These are phyloP conservation scores for Hydrotaea diabolus DNA, from an alignment of 2,888 invertebrate genomes.

Conservation along the genomic window DNA sequence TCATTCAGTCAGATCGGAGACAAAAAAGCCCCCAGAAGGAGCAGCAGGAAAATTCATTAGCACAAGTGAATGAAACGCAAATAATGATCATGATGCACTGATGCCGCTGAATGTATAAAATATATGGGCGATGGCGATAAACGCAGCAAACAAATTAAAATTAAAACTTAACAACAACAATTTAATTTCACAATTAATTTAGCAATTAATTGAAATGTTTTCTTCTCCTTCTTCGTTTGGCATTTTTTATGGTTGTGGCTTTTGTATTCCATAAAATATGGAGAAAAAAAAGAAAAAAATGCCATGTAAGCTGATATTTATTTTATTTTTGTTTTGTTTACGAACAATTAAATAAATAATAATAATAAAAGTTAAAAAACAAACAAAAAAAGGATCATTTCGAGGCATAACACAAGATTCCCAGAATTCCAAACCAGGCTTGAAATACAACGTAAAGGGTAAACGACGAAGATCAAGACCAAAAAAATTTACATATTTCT, in stretches of 20 bases:
- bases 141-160: slow-evolving; percentile 36
- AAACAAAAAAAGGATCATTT: background rate
- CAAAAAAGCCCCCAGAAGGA: background rate
- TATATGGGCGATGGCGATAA: background rate
- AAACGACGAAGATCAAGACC: background rate
- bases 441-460: no score
- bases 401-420: background rate
- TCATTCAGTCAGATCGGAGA: slow-evolving; percentile 7
- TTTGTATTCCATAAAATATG: slow-evolving; percentile 12
- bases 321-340: no score
- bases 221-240: background rate
- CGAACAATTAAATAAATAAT: background rate
- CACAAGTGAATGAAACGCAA: background rate
- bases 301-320: background rate
- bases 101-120: background rate
- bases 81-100: no score
- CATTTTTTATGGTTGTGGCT: no score
- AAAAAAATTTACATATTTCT: slow-evolving; percentile 22
- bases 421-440: background rate
- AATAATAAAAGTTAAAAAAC: slow-evolving; percentile 17
- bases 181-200: slow-evolving; percentile 68
- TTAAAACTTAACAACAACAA: slow-evolving; percentile 33
- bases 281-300: background rate
- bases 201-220: slow-evolving; percentile 65
- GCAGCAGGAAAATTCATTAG: no score